Percentiles rank a stretch among this genome's conserved stretches.
Conservation (phyloP, 2,113 vertebrate species). For the Hystrix cristata region DNA sequence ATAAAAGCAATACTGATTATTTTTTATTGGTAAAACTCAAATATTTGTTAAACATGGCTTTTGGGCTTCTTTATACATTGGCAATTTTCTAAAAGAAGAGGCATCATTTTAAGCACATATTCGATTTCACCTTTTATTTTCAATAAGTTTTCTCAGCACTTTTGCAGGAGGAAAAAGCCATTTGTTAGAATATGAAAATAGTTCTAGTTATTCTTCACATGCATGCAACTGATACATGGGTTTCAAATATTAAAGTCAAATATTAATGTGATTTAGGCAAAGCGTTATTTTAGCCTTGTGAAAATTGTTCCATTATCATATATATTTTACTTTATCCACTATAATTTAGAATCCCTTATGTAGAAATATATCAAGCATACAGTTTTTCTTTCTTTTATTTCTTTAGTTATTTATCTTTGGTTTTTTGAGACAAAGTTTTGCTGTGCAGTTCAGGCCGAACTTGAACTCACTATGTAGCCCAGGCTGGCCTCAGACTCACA, state of each 20-base stretch:
- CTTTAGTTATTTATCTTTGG: too few species aligned
- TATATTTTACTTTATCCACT: not conserved
- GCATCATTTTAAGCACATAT: not conserved
- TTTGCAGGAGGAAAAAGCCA: not conserved
- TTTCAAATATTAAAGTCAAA: constrained; percentile 36
- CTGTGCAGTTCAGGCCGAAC: too few species aligned
- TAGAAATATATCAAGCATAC: not conserved
- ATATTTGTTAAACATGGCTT: not conserved
- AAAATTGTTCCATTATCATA: not conserved
- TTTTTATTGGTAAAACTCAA: not conserved
- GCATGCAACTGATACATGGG: not conserved
- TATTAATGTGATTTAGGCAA: not conserved
- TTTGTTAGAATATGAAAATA: not conserved
- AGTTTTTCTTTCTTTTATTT: too few species aligned
- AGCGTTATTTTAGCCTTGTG: not conserved
- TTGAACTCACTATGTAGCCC: too few species aligned
- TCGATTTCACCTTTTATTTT: not conserved
- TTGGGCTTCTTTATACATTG: not conserved
- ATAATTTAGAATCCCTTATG: not conserved
- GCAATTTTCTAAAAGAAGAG: not conserved
- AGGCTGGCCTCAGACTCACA: too few species aligned
- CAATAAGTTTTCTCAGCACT: not conserved
- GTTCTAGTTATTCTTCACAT: not conserved
- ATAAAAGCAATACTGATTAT: constrained; percentile 51
- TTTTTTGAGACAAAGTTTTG: too few species aligned